Conservation (phyloP, 2,797 vertebrate species). For the Tenualosa thibaudeaui region DNA sequence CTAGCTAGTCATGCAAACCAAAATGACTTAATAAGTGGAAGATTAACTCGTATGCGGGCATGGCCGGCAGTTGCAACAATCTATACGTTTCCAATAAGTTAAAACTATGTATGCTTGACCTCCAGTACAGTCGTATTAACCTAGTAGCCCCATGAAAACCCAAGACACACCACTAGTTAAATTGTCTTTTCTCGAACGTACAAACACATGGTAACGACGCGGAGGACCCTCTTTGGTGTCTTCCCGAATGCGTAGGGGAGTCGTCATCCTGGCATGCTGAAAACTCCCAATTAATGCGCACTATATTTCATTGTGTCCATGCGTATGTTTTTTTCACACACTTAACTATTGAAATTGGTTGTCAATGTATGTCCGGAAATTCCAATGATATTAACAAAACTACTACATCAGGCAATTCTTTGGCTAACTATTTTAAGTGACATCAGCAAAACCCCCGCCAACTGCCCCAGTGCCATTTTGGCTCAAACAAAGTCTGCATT, state of each 20-base stretch:
- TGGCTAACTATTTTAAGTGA: slow-evolving; percentile 30
- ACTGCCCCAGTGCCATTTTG: slow-evolving; percentile 77
- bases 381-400: neutral
- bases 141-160: neutral
- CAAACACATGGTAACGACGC: neutral
- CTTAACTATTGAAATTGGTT: neutral
- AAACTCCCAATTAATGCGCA: neutral
- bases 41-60: neutral
- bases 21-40: neutral
- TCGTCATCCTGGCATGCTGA: too few species aligned
- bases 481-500: slow-evolving; percentile 79
- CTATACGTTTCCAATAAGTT: neutral
- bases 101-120: neutral
- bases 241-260: neutral
- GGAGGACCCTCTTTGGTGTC: neutral
- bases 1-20: neutral
- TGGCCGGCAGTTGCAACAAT: neutral
- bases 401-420: slow-evolving; percentile 51
- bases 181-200: neutral
- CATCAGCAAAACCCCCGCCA: slow-evolving; percentile 54
- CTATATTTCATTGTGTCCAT: neutral
- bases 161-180: neutral
- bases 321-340: neutral
- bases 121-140: neutral
- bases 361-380: neutral